Percentiles rank a stretch among this genome's conserved stretches.
Conservation (phyloP, 2,797 vertebrate genomes). For the Clamator glandarius region DNA sequence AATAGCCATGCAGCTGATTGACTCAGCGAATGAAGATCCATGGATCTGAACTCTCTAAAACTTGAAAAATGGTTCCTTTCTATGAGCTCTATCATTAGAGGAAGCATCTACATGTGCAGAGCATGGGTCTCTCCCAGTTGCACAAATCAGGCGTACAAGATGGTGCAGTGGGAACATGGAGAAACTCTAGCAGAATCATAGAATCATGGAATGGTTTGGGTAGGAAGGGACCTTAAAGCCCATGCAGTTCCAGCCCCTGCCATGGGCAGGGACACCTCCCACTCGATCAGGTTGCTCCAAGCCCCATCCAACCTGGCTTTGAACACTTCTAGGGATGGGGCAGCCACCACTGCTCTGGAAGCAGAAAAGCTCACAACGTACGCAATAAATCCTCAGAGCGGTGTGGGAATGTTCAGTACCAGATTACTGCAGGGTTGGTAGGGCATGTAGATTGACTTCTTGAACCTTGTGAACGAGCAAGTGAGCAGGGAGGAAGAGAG, state of each 20-base stretch:
- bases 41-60: neutral
- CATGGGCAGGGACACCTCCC: no score
- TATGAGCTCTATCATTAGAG: neutral
- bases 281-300: no score
- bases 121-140: neutral
- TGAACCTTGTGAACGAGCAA: neutral
- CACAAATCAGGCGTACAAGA: neutral
- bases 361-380: neutral
- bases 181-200: neutral
- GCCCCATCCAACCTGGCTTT: no score
- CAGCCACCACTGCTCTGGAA: no score
- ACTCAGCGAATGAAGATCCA: neutral
- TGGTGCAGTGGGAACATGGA: neutral
- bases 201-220: no score
- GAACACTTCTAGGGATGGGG: no score
- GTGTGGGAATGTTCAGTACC: neutral
- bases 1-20: neutral
- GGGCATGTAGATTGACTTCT: neutral
- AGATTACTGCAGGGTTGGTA: neutral
- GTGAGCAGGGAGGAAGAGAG: neutral
- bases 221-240: no score
- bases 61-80: neutral
- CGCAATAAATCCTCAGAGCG: neutral
- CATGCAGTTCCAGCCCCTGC: no score
- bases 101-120: fast-evolving